A percentile compares a stretch with the other conserved stretches of the same genome.
phyloP scores from a whole-genome alignment of 2,888 invertebrate species.

The Aphelenchoides bicaudatus region DNA sequence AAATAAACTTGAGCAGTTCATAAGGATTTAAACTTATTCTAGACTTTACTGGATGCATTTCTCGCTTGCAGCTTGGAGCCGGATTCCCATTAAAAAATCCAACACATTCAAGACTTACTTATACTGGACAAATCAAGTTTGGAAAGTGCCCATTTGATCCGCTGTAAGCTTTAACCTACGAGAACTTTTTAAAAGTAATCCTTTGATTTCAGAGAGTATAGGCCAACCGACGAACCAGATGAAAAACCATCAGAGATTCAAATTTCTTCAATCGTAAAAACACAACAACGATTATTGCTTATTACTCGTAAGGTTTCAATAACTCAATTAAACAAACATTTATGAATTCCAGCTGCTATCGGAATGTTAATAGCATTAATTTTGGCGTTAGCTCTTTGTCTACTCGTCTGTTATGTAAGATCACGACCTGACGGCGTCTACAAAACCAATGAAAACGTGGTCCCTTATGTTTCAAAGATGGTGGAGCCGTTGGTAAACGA shows the following conservation, averaged over 20 bases:
- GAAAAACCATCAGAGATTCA: slow-evolving; percentile 33
- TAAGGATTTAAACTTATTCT: too few relatives aligned
- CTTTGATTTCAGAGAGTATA: slow-evolving; percentile 29
- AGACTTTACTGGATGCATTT: slow-evolving; percentile 56
- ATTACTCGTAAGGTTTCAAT: slow-evolving; percentile 36
- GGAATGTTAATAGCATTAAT: slow-evolving; percentile 38
- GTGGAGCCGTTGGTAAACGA: slow-evolving; percentile 32
- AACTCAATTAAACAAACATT: too few relatives aligned
- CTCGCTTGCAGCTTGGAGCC: slow-evolving; percentile 52
- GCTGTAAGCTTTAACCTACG: slow-evolving; percentile 32
- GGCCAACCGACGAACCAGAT: slow-evolving; percentile 21
- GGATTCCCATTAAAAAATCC: slow-evolving; percentile 56
- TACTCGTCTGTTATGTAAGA: slow-evolving; percentile 51
- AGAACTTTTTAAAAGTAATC: too few relatives aligned
- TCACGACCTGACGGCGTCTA: slow-evolving; percentile 58
- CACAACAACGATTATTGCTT: slow-evolving; percentile 33
- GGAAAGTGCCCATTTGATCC: slow-evolving; percentile 50
- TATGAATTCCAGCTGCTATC: slow-evolving; percentile 43
- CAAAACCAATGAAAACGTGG: slow-evolving; percentile 47
- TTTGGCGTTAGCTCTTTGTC: slow-evolving; percentile 39
- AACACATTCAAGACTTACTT: slow-evolving; percentile 42
- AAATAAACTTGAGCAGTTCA: slow-evolving; percentile 15
- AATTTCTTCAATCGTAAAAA: slow-evolving; percentile 33
- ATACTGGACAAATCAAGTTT: slow-evolving; percentile 48
- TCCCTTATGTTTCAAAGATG: slow-evolving; percentile 33